Conservation (phyloP, 30 jellyfish, hydroid and myxozoan species). For the Catostylus mosaicus region DNA sequence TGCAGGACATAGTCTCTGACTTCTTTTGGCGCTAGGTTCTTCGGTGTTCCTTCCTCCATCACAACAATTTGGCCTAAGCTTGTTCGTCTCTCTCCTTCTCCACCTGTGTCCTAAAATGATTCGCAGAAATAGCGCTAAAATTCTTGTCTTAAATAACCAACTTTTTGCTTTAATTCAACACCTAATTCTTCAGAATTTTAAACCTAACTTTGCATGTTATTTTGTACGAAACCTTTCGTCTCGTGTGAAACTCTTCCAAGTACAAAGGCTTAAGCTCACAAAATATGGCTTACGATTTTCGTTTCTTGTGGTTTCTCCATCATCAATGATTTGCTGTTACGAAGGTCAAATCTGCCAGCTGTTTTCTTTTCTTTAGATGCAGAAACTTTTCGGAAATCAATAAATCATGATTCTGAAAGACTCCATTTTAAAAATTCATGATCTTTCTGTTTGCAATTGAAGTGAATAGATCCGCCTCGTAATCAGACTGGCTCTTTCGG, state of each 20-base stretch:
- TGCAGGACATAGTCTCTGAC: slow-evolving; percentile 60
- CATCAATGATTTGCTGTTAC: slow-evolving; percentile 22
- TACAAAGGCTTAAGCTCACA: not conserved
- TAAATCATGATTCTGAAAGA: not conserved
- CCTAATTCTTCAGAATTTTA: not conserved
- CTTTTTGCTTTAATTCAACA: not conserved
- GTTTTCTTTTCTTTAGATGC: not conserved
- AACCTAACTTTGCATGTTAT: not conserved
- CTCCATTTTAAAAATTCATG: not conserved
- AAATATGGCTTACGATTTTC: slow-evolving; percentile 18
- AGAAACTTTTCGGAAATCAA: not conserved
- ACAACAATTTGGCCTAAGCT: slow-evolving; percentile 17
- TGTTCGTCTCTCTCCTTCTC: not conserved
- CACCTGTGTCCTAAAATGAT: slow-evolving; percentile 26
- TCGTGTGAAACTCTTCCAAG: not conserved
- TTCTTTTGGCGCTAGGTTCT: slow-evolving; percentile 48
- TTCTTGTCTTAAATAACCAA: too few species aligned
- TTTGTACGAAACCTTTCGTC: too few species aligned
- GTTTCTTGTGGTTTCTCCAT: slow-evolving; percentile 66
- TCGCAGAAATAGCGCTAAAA: too few species aligned
- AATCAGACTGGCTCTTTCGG: too few species aligned
- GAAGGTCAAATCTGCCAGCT: too few species aligned
- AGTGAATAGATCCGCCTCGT: not conserved
- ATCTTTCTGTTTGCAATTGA: not conserved
- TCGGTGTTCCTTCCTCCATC: slow-evolving; percentile 33